Evolutionary conservation across 2,888 invertebrate species (phyloP).

Genomic region (Hypomecis atomaria): DNA sequence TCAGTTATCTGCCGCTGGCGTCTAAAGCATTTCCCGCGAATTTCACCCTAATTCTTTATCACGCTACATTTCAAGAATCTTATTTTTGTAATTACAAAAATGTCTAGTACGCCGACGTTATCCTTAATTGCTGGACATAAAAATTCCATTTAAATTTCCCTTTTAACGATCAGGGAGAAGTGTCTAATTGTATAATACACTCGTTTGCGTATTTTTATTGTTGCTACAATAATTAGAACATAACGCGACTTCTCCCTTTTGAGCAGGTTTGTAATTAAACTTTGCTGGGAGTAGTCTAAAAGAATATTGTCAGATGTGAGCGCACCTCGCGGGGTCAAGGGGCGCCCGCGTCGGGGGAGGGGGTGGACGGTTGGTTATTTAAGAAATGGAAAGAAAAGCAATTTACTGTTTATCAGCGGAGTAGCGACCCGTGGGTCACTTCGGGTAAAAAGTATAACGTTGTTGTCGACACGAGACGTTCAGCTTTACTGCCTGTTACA

Average conservation of each 20-base stretch:
- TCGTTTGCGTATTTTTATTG: slow-evolving; percentile 85
- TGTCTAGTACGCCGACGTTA: slow-evolving; percentile 84
- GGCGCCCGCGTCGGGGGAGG: slow-evolving; percentile 48
- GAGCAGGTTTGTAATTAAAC: slow-evolving; percentile 78
- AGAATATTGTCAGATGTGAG: slow-evolving; percentile 72
- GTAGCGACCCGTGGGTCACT: slow-evolving; percentile 70
- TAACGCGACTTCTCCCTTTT: slow-evolving; percentile 77
- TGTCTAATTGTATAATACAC: slow-evolving; percentile 85
- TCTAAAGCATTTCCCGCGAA: slow-evolving; percentile 74
- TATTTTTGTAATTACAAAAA: slow-evolving; percentile 85
- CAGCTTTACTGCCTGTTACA: not conserved
- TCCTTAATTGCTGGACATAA: slow-evolving; percentile 85
- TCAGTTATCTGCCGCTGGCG: slow-evolving; percentile 69
- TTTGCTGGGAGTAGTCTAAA: slow-evolving; percentile 70
- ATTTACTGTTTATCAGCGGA: slow-evolving; percentile 80
- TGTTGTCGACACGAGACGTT: slow-evolving; percentile 48
- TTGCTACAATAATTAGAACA: slow-evolving; percentile 84
- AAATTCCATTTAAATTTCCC: slow-evolving; percentile 86
- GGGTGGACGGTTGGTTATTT: slow-evolving; percentile 66
- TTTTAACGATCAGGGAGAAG: slow-evolving; percentile 84
- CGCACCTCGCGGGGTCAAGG: slow-evolving; percentile 58
- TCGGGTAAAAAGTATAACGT: slow-evolving; percentile 63
- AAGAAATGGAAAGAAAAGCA: slow-evolving; percentile 81
- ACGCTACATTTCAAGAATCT: slow-evolving; percentile 85
- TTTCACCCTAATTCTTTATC: slow-evolving; percentile 82